These are phyloP conservation scores for Naso thynnoides DNA, from an alignment of 2,797 vertebrate genomes.

Conservation along the genomic window DNA sequence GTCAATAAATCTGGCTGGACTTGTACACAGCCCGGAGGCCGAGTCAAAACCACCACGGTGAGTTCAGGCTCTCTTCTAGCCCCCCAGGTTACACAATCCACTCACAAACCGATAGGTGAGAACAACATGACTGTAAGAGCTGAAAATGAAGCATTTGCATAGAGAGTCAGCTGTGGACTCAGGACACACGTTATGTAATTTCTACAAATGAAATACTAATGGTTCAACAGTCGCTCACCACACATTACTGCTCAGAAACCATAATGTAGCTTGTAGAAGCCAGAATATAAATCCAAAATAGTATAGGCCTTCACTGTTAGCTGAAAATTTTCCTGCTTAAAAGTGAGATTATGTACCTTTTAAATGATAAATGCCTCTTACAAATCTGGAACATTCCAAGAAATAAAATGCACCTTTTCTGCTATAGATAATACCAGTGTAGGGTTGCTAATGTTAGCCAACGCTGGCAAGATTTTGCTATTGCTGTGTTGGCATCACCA, in stretches of 20 bases:
- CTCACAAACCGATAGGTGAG: conserved; percentile 28
- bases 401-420: background rate
- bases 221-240: conserved; percentile 21
- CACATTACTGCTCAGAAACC: background rate
- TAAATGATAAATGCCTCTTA: background rate
- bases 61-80: conserved; percentile 58
- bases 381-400: background rate
- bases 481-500: background rate
- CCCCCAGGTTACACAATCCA: conserved; percentile 24
- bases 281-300: background rate
- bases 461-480: no score
- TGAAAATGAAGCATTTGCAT: conserved; percentile 19
- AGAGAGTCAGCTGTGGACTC: conserved; percentile 4
- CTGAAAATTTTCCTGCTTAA: background rate
- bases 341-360: background rate
- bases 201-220: background rate
- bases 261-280: background rate
- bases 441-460: no score
- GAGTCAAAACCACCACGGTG: conserved; percentile 99
- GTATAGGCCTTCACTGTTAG: background rate
- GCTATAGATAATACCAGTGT: no score
- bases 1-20: conserved; percentile 99
- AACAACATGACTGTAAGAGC: conserved; percentile 3
- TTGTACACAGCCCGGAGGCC: conserved; percentile 98
- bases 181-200: conserved; percentile 3